Conservation (phyloP, 2,113 vertebrate genomes). For the Daboia siamensis region DNA sequence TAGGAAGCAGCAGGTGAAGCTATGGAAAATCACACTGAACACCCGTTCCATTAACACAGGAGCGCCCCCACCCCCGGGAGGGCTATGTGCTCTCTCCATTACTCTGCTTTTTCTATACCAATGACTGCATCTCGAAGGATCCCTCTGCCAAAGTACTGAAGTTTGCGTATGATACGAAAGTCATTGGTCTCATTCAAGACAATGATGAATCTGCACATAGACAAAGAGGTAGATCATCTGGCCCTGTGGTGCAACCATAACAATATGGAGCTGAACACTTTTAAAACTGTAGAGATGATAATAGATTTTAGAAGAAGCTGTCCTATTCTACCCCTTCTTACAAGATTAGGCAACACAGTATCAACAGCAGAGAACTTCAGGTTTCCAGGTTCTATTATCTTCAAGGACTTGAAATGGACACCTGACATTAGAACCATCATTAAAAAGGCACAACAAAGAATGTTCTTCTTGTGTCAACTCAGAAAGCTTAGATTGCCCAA, state of each 20-base stretch:
- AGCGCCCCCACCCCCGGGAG: too few relatives aligned
- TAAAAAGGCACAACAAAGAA: neutral
- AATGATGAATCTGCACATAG: neutral
- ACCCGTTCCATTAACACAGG: neutral
- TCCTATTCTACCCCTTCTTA: neutral
- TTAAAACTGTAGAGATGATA: neutral
- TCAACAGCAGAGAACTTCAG: neutral
- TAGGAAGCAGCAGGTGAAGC: neutral
- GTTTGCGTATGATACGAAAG: neutral
- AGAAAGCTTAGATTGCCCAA: neutral
- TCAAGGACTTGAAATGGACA: neutral
- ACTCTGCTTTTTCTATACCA: neutral
- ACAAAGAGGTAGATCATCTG: neutral
- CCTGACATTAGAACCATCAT: neutral
- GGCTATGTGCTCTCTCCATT: neutral
- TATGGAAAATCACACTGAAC: neutral
- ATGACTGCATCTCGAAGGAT: neutral
- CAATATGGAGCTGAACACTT: neutral
- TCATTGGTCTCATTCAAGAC: neutral
- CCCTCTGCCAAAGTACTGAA: neutral
- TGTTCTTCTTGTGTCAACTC: neutral
- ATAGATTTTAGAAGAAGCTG: neutral
- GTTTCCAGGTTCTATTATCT: neutral
- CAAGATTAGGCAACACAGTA: neutral
- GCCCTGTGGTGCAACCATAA: neutral